Evolutionary conservation across 2,888 invertebrate species (phyloP).

Genomic region (Phalangium opilio): DNA sequence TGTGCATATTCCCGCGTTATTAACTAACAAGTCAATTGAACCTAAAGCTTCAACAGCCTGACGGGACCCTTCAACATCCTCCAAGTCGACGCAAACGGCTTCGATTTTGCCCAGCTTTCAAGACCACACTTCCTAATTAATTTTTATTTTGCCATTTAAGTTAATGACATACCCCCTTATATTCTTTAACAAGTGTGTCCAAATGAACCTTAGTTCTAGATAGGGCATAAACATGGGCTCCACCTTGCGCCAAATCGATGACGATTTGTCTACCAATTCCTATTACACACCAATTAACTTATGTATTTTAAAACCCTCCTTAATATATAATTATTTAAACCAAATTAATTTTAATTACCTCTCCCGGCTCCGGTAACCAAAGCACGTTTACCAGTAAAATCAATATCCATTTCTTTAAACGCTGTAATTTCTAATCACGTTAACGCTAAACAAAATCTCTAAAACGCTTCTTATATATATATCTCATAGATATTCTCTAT

Average conservation of each 20-base stretch:
- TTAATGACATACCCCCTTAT: too few relatives aligned
- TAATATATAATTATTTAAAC: too few relatives aligned
- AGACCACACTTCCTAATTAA: too few relatives aligned
- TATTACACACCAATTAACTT: too few relatives aligned
- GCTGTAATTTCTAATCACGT: too few relatives aligned
- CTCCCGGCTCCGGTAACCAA: constrained; percentile 39
- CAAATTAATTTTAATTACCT: not conserved
- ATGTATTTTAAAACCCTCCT: too few relatives aligned
- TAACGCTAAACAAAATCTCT: too few relatives aligned
- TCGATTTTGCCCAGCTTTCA: constrained; percentile 35
- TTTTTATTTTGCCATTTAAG: too few relatives aligned
- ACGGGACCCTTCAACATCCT: constrained; percentile 57
- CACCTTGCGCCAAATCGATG: constrained; percentile 47
- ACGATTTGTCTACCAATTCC: constrained; percentile 56
- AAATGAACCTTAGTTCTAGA: constrained; percentile 51
- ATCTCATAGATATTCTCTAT: too few relatives aligned
- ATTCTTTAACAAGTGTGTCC: constrained; percentile 26
- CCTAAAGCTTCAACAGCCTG: constrained; percentile 44
- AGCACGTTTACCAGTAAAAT: constrained; percentile 57
- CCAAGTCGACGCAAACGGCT: constrained; percentile 52
- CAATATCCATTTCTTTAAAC: constrained; percentile 45
- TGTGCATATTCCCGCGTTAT: constrained; percentile 66
- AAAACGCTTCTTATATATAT: too few relatives aligned
- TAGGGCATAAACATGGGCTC: constrained; percentile 61
- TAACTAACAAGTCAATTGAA: constrained; percentile 64